Base-by-base conservation (phyloP, 2,797 vertebrate genomes). In the Lagocephalus sceleratus region DNA sequence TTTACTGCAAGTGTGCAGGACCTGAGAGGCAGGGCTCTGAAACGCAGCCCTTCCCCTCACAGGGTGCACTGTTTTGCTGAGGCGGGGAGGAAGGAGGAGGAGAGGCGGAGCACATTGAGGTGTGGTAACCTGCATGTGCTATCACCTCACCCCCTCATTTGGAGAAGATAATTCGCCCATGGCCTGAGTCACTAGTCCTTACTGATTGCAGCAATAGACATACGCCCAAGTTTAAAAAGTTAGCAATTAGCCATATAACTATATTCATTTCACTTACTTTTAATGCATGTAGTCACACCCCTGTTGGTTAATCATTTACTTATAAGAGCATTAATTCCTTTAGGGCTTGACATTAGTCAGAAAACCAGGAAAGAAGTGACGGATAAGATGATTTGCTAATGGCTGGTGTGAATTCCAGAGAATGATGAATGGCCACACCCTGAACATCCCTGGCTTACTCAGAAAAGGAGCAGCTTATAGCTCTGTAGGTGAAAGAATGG, bases 21-120 rank as follows among this genome's bases (percentile, higher is more conserved):
- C 84, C 81, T 42, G 35, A 66, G 79, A 75, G 81, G 85, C 47
- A 58, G 80, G 71, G 66, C 79, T 59, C 42, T 42, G 20, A 55
- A 35, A 81, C 82, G 81, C 86, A 53, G 88, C 87, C 79, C 81
- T 76, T 79, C 65, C 75, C 78, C 43, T 60, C 61, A 26, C 52
- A 56, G 51, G 23, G 26, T 55, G 75, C 69, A 45, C 60, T 45
- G 46, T 57, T 65, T 49, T 25, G 41, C 66, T 45, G 54, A 63
- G 55, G 42, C 41, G 19, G 51, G 65, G 56, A 40, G 48, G 68
- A 51, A 51, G 47, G 20, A 52, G 71, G 60, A 47, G 62, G 61
- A 70, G 65, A 43, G 39, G 54, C 43, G 39, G 56, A 26, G 73
- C 16, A 42, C 16, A 76, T 52, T 26, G 67, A 86, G 87, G 89